Evolutionary conservation across 2,888 invertebrate genomes (phyloP), one percentile per base, ranked within the genome.

Genomic region (Noctua janthe): DNA sequence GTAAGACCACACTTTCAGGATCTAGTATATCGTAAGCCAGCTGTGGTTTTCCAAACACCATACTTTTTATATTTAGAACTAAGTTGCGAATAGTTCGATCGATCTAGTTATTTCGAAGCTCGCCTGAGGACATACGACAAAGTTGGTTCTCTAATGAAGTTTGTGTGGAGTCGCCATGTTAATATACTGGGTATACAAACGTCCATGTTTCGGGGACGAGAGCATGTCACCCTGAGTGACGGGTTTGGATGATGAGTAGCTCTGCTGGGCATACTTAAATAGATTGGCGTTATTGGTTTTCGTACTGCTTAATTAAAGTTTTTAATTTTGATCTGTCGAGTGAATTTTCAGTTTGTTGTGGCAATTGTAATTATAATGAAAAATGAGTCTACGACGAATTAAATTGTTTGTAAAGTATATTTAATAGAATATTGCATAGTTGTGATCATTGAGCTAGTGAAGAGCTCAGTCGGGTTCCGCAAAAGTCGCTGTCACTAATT

Each of bases 71-170:
- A 77, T 77, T 66, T 64, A 73, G 62, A 76, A 83, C 49, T 64
- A 39, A 83, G 76, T 86, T 83, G 79, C 83, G 39, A 76, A 79
- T 80, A 81, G 73, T 78, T 74, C 20, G 62, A 86, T 76, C 75
- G 73, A 80, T 84, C 67, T 84, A 73, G 81, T 69, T 77, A 81
- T 84, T 78, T 78, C 71, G 74, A 76, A 74, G 15, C 76, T 78
- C 56, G 82, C 72, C 72, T 73, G 75, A 66, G 73, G 66, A 62
- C 70, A 49, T 71, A 71, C 39, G 75, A 76, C 83, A 47, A 80
- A 86, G 83, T 83, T 87, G 66, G 43, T 56, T 70, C 71, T 51
- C 81, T 85, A 87, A 87, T 87, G 80, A 87, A 87, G 77, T 87
- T 81, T 76, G 71, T 70, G 72, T 72, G 39, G 64, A 76, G 47